Percentiles rank a stretch among this genome's conserved stretches.
phyloP scores from a whole-genome alignment of 2,113 vertebrate genomes.

The Tauraco erythrolophus region DNA sequence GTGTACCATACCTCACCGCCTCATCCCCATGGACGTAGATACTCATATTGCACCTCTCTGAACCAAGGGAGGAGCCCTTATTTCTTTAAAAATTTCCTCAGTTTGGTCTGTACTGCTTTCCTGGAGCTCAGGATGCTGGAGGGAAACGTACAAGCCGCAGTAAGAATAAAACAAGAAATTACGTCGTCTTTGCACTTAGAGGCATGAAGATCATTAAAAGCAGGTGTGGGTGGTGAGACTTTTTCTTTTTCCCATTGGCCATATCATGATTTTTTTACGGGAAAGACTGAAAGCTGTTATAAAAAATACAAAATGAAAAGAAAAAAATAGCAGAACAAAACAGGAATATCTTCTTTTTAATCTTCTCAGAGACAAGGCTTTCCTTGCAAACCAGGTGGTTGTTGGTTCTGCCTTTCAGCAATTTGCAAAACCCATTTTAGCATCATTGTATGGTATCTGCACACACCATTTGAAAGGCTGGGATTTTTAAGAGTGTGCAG shows the following conservation, averaged over 20 bases:
- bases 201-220: background rate
- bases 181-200: background rate
- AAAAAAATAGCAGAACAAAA: background rate
- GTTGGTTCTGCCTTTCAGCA: conserved; percentile 3
- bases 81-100: background rate
- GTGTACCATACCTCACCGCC: rapidly evolving
- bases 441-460: background rate
- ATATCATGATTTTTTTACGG: background rate
- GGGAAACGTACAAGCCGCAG: background rate
- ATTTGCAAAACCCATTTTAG: conserved; percentile 7
- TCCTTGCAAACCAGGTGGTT: background rate
- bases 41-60: background rate
- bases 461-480: background rate
- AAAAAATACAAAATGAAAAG: background rate
- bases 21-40: rapidly evolving
- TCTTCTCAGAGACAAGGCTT: background rate
- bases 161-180: background rate
- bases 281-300: background rate
- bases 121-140: background rate
- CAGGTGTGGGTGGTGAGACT: background rate
- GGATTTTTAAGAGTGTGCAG: background rate
- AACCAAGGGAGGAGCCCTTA: background rate
- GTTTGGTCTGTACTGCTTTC: background rate
- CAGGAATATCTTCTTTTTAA: background rate
- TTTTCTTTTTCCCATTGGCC: background rate